Evolutionary conservation across 2,113 vertebrate genomes (phyloP).

Genomic region (Mellivora capensis): DNA sequence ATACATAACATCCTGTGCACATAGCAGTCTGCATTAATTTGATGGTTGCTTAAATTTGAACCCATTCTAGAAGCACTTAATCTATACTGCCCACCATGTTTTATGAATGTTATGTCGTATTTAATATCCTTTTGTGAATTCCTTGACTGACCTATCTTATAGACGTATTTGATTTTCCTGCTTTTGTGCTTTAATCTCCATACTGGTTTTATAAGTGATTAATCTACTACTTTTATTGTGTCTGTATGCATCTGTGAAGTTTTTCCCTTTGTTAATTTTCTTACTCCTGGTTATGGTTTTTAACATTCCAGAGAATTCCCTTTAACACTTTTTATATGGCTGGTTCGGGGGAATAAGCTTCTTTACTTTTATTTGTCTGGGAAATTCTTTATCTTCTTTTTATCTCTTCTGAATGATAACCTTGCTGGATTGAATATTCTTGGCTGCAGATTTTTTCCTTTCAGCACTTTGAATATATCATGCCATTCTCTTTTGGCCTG

Average conservation of each 20-base stretch:
- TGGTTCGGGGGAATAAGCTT: not conserved
- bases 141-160: not conserved
- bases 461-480: not conserved
- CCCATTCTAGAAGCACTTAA: not conserved
- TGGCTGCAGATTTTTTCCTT: not conserved
- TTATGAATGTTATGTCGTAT: not conserved
- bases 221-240: not conserved
- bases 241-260: not conserved
- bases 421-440: not conserved
- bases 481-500: not conserved
- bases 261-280: not conserved
- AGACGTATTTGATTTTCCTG: not conserved
- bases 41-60: not conserved
- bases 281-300: not conserved
- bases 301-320: not conserved
- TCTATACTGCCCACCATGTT: not conserved
- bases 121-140: not conserved
- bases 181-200: not conserved
- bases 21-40: not conserved
- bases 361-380: not conserved
- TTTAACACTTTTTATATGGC: not conserved
- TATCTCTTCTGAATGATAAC: not conserved
- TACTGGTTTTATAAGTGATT: not conserved
- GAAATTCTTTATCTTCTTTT: not conserved
- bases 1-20: not conserved